A percentile compares a stretch with the other conserved stretches of the same genome.
These are phyloP conservation scores for Pterocles orientalis DNA, from an alignment of 2,113 vertebrate genomes.

Conservation along the genomic window DNA sequence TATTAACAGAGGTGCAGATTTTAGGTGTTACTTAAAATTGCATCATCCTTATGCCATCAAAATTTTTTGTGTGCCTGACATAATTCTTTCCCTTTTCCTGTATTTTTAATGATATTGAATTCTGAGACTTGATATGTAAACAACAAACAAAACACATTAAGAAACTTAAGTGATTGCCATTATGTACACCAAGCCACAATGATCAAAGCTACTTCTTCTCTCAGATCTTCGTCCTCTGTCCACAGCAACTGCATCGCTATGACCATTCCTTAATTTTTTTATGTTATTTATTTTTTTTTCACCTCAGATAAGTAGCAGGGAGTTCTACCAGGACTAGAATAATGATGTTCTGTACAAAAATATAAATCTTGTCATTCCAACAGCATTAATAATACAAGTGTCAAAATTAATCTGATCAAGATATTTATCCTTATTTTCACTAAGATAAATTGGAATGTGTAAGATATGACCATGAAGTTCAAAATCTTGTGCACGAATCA, in stretches of 20 bases:
- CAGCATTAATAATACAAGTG: conserved; percentile 31
- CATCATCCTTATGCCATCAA: not conserved
- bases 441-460: conserved; percentile 39
- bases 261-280: not conserved
- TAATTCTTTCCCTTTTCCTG: not conserved
- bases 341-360: not conserved
- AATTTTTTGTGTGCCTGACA: not conserved
- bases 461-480: conserved; percentile 28
- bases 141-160: not conserved
- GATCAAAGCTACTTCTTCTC: not conserved
- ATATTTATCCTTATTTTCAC: conserved; percentile 55
- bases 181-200: not conserved
- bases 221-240: not conserved
- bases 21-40: too few species aligned
- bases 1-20: not conserved
- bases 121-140: not conserved
- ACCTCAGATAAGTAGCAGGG: not conserved
- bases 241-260: not conserved
- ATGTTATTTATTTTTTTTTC: not conserved
- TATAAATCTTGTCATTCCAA: conserved; percentile 9
- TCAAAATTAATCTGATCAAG: conserved; percentile 57
- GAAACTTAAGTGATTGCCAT: not conserved
- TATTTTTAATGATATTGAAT: not conserved
- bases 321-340: conserved; percentile 31
- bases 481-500: conserved; percentile 14